These are phyloP conservation scores for Ericerus pela DNA, from an alignment of 1,140 invertebrate genomes.

Conservation along the genomic window DNA sequence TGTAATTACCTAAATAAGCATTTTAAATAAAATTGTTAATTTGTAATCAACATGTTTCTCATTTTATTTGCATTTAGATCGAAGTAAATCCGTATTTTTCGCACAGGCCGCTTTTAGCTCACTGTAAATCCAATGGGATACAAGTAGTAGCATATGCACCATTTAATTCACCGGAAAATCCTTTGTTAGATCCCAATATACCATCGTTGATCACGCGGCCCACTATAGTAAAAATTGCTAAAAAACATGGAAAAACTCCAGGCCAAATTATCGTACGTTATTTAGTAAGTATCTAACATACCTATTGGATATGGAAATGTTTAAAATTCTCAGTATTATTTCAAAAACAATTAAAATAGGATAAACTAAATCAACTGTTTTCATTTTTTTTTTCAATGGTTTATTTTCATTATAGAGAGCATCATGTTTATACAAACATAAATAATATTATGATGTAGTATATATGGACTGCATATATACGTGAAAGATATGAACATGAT, in stretches of 20 bases:
- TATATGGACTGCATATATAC: too few relatives aligned
- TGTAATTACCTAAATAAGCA: neutral
- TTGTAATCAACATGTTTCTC: neutral
- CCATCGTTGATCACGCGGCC: slow-evolving; percentile 46
- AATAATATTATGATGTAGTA: too few relatives aligned
- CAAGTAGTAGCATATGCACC: slow-evolving; percentile 64
- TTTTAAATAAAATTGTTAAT: neutral
- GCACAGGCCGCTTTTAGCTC: slow-evolving; percentile 55
- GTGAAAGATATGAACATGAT: too few relatives aligned
- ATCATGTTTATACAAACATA: too few relatives aligned
- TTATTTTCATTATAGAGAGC: too few relatives aligned
- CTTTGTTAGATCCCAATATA: slow-evolving; percentile 38
- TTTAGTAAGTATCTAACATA: too few relatives aligned
- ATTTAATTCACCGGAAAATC: slow-evolving; percentile 48
- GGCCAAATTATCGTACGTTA: slow-evolving; percentile 57
- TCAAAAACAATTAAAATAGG: too few relatives aligned
- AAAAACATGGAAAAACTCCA: slow-evolving; percentile 48
- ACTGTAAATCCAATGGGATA: slow-evolving; percentile 49
- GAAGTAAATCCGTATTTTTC: slow-evolving; percentile 77
- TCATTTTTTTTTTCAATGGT: too few relatives aligned
- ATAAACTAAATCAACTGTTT: too few relatives aligned
- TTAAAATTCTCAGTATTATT: too few relatives aligned
- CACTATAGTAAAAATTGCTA: slow-evolving; percentile 44
- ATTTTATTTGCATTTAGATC: slow-evolving; percentile 35
- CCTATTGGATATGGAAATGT: too few relatives aligned